phyloP scores from a whole-genome alignment of 2,797 vertebrate genomes.

The Staurois parvus region DNA sequence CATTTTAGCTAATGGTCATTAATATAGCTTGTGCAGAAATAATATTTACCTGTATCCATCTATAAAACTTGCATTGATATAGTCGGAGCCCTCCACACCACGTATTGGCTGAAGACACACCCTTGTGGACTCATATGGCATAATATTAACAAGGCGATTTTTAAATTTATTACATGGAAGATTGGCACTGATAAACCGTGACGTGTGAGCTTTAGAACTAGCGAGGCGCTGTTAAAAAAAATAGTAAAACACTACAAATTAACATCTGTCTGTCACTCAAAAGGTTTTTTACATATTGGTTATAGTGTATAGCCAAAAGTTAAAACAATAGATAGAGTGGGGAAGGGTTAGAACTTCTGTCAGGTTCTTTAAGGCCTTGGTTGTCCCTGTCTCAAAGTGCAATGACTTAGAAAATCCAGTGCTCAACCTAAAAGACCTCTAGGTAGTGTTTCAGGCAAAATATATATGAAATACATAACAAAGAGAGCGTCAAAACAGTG shows the following conservation, averaged over 20 bases:
- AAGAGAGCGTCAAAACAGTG: too few relatives aligned
- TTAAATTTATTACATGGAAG: constrained; percentile 99
- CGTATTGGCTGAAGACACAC: constrained; percentile 97
- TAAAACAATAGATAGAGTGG: too few relatives aligned
- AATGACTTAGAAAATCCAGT: too few relatives aligned
- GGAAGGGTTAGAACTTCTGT: too few relatives aligned
- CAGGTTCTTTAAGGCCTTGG: too few relatives aligned
- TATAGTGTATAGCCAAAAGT: too few relatives aligned
- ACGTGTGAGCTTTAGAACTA: constrained; percentile 98
- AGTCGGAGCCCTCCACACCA: constrained; percentile 98
- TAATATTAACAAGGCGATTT: constrained; percentile 99
- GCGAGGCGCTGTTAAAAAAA: constrained; percentile 87
- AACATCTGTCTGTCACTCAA: not conserved
- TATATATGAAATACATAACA: too few relatives aligned
- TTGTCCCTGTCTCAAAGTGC: too few relatives aligned
- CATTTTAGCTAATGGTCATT: too few relatives aligned
- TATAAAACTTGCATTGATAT: constrained; percentile 98
- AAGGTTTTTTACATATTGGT: too few relatives aligned
- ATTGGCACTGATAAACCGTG: constrained; percentile 99
- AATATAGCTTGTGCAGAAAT: not conserved
- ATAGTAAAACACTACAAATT: constrained; percentile 57
- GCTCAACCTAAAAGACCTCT: too few relatives aligned
- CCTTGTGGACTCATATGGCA: constrained; percentile 98
- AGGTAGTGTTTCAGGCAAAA: too few relatives aligned
- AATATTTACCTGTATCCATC: constrained; percentile 93